These are phyloP conservation scores for Ctenodactylus gundi DNA, from an alignment of 2,113 vertebrate species.

Conservation along the genomic window DNA sequence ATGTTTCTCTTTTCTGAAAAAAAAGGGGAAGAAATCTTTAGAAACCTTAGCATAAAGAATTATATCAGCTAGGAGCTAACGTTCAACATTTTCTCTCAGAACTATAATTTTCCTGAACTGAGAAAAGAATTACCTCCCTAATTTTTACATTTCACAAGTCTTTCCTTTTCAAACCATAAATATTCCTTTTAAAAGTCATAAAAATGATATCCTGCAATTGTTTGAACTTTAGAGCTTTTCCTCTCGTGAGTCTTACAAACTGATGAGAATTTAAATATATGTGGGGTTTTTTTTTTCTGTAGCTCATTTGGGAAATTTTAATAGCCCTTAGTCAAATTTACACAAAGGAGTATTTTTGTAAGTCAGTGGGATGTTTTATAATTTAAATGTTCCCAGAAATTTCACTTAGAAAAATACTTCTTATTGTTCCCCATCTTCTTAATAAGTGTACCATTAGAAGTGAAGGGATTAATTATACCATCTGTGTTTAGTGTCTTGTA, in stretches of 20 bases:
- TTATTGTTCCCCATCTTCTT: neutral
- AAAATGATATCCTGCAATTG: conserved; percentile 32
- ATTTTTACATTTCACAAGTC: conserved; percentile 16
- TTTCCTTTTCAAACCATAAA: conserved; percentile 57
- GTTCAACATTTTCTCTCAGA: neutral
- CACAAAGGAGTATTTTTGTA: conserved; percentile 27
- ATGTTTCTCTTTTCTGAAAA: neutral
- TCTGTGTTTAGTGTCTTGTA: neutral
- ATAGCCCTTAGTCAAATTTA: conserved; percentile 32
- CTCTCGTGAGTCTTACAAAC: conserved; percentile 21
- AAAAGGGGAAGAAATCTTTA: neutral
- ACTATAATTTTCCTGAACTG: conserved; percentile 49
- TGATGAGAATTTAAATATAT: conserved; percentile 39
- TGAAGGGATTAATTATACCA: conserved; percentile 29
- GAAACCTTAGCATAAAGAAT: neutral
- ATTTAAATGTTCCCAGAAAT: conserved; percentile 13
- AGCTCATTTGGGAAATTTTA: conserved; percentile 17
- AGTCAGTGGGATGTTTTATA: neutral
- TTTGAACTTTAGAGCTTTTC: conserved; percentile 35
- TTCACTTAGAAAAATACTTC: conserved; percentile 3
- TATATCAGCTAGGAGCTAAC: neutral
- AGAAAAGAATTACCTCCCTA: conserved; percentile 20
- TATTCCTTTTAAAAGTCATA: conserved; percentile 46
- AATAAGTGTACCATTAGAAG: neutral
- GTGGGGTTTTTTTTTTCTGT: conserved; percentile 31